A percentile compares a stretch with the other conserved stretches of the same genome.
These are phyloP conservation scores for Protobothrops mucrosquamatus DNA, from an alignment of 2,113 vertebrate genomes.

Conservation along the genomic window DNA sequence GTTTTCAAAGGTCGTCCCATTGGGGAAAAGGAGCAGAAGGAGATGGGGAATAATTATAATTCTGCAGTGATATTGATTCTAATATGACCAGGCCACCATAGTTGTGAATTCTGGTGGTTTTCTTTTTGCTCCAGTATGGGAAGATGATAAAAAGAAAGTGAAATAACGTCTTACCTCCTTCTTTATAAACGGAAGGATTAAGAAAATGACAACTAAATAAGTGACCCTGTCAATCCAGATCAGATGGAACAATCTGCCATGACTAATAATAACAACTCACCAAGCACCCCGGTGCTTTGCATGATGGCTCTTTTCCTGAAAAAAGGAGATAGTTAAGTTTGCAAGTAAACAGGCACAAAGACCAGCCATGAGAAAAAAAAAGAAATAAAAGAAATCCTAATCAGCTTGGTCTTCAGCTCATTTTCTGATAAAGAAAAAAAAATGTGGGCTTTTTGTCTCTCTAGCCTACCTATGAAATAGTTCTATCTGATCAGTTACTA, in stretches of 20 bases:
- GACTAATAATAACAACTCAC: not conserved
- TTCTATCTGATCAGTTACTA: no score
- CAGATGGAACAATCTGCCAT: not conserved
- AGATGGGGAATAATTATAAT: not conserved
- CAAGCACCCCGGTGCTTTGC: not conserved
- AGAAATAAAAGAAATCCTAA: not conserved
- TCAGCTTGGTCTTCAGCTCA: not conserved
- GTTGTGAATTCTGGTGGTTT: not conserved
- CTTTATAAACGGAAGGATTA: not conserved
- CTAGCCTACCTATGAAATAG: not conserved
- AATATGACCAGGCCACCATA: not conserved
- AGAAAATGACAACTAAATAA: not conserved
- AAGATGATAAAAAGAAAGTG: not conserved
- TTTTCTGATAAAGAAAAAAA: not conserved
- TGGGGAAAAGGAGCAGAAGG: not conserved
- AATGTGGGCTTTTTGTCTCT: not conserved
- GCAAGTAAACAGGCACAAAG: not conserved
- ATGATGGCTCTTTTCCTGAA: not conserved
- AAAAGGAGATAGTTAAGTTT: not conserved
- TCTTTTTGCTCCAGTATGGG: not conserved
- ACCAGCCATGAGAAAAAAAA: not conserved
- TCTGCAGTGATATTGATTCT: not conserved
- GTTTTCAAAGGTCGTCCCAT: not conserved
- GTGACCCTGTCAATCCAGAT: not conserved
- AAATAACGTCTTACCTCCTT: not conserved